Conservation (phyloP, 53 echinoderm and acorn worm genomes). For the Crossaster papposus region DNA sequence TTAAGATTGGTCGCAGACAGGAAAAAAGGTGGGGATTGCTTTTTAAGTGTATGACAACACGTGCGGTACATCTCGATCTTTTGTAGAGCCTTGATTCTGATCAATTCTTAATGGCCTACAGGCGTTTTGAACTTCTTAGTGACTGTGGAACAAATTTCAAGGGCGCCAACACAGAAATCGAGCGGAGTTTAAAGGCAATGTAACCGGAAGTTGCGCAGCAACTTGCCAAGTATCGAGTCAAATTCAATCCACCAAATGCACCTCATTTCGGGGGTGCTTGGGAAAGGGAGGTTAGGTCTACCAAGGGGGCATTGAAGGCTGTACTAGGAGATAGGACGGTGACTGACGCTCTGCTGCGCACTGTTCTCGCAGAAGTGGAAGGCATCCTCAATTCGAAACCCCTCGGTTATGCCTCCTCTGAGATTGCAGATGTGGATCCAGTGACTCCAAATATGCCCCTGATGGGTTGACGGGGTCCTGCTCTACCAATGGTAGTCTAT, state of each 20-base stretch:
- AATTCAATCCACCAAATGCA: constrained; percentile 34
- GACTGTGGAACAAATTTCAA: constrained; percentile 67
- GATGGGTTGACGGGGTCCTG: constrained; percentile 58
- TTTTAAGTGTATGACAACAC: constrained; percentile 46
- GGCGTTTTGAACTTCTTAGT: constrained; percentile 28
- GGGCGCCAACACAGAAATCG: too few species aligned
- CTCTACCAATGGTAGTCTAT: constrained; percentile 15
- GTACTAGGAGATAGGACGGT: constrained; percentile 33
- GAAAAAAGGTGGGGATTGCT: constrained; percentile 45
- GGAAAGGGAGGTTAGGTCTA: constrained; percentile 48
- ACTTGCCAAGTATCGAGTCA: constrained; percentile 10
- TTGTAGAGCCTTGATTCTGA: constrained; percentile 11
- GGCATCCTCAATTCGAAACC: constrained; percentile 66
- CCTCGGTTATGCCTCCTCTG: constrained; percentile 55
- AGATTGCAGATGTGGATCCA: constrained; percentile 51
- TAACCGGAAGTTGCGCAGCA: neutral
- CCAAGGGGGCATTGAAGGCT: constrained; percentile 26
- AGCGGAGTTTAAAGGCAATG: too few species aligned
- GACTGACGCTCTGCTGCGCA: constrained; percentile 49
- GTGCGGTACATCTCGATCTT: constrained; percentile 27
- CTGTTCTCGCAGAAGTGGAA: constrained; percentile 55
- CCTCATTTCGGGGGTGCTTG: constrained; percentile 64
- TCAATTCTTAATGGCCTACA: constrained; percentile 31
- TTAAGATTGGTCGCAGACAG: constrained; percentile 18
- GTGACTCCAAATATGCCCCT: constrained; percentile 60